These are phyloP conservation scores for Zygothrica quintamaculata DNA, from an alignment of 2,888 invertebrate genomes.

Conservation along the genomic window DNA sequence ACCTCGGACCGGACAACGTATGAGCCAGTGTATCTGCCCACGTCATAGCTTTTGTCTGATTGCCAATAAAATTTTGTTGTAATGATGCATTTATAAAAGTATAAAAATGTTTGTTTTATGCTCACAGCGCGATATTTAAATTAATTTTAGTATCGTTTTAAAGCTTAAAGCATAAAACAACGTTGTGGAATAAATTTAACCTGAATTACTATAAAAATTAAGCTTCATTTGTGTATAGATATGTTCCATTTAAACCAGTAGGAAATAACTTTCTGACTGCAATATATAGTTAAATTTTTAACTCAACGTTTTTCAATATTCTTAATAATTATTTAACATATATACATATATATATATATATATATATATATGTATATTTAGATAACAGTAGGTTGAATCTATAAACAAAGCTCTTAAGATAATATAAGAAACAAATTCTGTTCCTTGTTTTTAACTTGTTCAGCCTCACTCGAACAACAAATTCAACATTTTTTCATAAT, in stretches of 20 bases:
- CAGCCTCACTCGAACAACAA: too few relatives aligned
- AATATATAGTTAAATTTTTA: too few relatives aligned
- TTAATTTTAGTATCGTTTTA: slow-evolving; percentile 39
- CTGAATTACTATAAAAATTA: slow-evolving; percentile 22
- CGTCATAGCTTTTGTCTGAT: slow-evolving; percentile 43
- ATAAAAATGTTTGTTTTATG: slow-evolving; percentile 58
- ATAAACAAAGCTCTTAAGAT: too few relatives aligned
- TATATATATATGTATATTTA: too few relatives aligned
- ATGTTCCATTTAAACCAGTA: not conserved
- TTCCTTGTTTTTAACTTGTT: not conserved
- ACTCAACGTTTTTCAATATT: too few relatives aligned
- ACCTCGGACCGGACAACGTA: not conserved
- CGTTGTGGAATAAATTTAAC: slow-evolving; percentile 13
- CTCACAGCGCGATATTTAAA: slow-evolving; percentile 66
- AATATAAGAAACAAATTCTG: not conserved
- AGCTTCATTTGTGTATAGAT: slow-evolving; percentile 13
- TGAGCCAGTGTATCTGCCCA: slow-evolving; percentile 54
- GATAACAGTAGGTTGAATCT: too few relatives aligned
- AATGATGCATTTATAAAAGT: slow-evolving; percentile 74
- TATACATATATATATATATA: too few relatives aligned
- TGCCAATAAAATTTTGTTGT: slow-evolving; percentile 66
- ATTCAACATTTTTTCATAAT: not conserved
- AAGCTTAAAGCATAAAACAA: slow-evolving; percentile 5
- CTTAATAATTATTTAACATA: too few relatives aligned
- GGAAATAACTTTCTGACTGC: too few relatives aligned